These are phyloP conservation scores for Callosobruchus maculatus DNA, from an alignment of 2,888 invertebrate genomes.

Conservation along the genomic window DNA sequence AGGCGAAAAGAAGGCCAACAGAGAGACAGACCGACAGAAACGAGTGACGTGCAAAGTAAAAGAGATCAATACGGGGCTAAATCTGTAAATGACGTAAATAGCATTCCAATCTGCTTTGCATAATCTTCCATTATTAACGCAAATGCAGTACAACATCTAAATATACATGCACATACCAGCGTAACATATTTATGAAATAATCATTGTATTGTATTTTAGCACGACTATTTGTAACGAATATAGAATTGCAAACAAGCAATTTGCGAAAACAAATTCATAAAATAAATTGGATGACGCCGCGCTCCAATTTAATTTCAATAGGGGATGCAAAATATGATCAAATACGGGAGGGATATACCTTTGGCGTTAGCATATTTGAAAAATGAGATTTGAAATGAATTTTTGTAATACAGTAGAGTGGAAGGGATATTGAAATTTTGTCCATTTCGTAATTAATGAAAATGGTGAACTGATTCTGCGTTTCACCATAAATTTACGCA, in stretches of 20 bases:
- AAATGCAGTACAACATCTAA: background rate
- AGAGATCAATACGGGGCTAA: too few relatives aligned
- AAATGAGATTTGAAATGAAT: background rate
- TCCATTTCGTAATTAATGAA: background rate
- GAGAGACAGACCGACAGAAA: too few relatives aligned
- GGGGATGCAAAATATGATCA: background rate
- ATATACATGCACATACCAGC: background rate
- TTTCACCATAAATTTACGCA: background rate
- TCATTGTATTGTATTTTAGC: background rate
- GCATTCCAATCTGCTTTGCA: background rate
- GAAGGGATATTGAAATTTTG: background rate
- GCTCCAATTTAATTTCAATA: background rate
- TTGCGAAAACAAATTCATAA: background rate
- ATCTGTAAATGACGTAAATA: too few relatives aligned
- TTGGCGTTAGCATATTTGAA: background rate
- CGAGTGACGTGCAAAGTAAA: too few relatives aligned
- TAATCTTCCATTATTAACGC: background rate
- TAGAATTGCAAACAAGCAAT: background rate
- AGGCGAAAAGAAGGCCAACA: too few relatives aligned
- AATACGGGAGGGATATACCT: background rate
- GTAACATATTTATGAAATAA: background rate
- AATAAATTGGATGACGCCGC: background rate
- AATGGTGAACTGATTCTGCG: background rate
- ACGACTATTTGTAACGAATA: background rate
- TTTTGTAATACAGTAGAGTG: background rate